A percentile compares a stretch with the other conserved stretches of the same genome.
Evolutionary conservation across 2,797 vertebrate species (phyloP).

Genomic region (Myotis findleyi): DNA sequence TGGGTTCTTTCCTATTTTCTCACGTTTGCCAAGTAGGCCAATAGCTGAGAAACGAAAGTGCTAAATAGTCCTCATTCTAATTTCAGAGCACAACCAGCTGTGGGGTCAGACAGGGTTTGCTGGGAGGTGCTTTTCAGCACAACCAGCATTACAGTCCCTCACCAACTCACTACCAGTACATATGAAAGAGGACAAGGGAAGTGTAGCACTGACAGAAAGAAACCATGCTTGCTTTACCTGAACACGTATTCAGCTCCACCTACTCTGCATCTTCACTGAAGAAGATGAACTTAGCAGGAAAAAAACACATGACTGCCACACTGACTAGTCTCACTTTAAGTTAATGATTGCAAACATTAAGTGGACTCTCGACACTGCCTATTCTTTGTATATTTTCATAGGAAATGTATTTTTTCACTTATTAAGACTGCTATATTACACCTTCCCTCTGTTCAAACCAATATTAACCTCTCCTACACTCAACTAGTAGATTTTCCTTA

Average conservation of each 20-base stretch:
- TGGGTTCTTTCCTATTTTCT: neutral
- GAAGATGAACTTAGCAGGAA: neutral
- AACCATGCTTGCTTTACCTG: neutral
- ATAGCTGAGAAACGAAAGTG: neutral
- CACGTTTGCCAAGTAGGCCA: neutral
- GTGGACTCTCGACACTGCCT: neutral
- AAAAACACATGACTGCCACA: neutral
- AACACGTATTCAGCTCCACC: neutral
- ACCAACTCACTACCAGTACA: neutral
- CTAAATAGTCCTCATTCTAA: neutral
- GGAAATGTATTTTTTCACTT: neutral
- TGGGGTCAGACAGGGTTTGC: neutral
- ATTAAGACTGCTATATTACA: neutral
- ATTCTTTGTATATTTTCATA: neutral
- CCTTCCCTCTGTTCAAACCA: neutral
- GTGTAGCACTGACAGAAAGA: neutral
- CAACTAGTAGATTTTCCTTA: neutral
- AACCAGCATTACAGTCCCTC: neutral
- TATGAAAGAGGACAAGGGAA: neutral
- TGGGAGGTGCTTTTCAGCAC: neutral
- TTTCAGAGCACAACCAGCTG: neutral
- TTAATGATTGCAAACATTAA: neutral
- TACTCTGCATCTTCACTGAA: neutral
- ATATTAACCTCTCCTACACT: neutral
- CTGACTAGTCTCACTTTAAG: neutral